phyloP scores from a whole-genome alignment of 1,140 invertebrate genomes.

The Centruroides sculpturatus region DNA sequence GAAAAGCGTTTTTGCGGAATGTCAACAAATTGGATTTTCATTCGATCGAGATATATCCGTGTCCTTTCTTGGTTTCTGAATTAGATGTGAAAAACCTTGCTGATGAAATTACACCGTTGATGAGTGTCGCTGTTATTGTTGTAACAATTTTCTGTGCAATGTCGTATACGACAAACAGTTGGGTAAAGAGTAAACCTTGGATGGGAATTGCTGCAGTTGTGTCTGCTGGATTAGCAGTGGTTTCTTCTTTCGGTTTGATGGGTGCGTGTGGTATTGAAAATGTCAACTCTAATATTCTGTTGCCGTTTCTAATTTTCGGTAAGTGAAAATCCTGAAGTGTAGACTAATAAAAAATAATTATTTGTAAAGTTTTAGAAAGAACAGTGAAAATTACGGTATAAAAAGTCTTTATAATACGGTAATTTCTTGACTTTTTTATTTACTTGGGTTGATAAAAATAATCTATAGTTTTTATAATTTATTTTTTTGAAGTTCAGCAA shows the following conservation, averaged over 20 bases:
- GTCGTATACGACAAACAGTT: conserved; percentile 60
- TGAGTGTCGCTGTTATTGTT: conserved; percentile 64
- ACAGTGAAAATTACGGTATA: too few relatives aligned
- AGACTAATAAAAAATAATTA: too few relatives aligned
- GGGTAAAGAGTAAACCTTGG: conserved; percentile 76
- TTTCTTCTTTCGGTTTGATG: conserved; percentile 74
- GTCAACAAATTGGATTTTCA: too few relatives aligned
- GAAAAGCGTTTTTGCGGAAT: too few relatives aligned
- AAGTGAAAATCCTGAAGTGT: conserved; percentile 19
- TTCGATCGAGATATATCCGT: conserved; percentile 65
- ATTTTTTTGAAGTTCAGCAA: too few relatives aligned
- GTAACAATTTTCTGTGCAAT: conserved; percentile 45
- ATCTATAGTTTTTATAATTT: too few relatives aligned
- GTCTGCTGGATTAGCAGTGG: conserved; percentile 73
- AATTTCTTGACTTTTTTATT: too few relatives aligned
- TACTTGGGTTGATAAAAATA: too few relatives aligned
- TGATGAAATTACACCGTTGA: conserved; percentile 69
- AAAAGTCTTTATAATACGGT: too few relatives aligned
- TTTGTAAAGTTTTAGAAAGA: too few relatives aligned
- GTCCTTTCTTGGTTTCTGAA: conserved; percentile 68
- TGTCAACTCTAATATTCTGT: conserved; percentile 86
- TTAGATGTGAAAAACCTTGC: conserved; percentile 78
- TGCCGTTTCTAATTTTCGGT: conserved; percentile 90
- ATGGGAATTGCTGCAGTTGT: conserved; percentile 79
- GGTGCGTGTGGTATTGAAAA: conserved; percentile 79